These are phyloP conservation scores for Monochamus alternatus DNA, from an alignment of 2,888 invertebrate species.

Conservation along the genomic window DNA sequence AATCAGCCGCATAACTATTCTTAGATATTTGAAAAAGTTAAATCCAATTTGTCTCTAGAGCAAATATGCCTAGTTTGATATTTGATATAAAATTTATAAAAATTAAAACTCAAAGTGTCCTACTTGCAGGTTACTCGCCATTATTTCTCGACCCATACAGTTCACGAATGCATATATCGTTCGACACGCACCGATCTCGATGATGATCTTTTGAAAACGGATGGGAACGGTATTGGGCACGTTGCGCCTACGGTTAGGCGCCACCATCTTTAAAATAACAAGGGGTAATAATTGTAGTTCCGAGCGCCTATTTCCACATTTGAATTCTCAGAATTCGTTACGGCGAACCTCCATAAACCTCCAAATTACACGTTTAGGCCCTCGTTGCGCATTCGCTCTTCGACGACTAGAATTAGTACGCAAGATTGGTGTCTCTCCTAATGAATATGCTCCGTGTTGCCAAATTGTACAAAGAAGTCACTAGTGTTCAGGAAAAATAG, in stretches of 20 bases:
- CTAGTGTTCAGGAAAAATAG: too few relatives aligned
- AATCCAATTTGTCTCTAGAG: too few relatives aligned
- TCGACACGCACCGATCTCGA: not conserved
- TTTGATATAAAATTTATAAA: too few relatives aligned
- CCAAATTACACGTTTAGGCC: constrained; percentile 34
- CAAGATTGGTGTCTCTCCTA: not conserved
- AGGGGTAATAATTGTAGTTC: constrained; percentile 11
- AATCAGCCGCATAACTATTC: too few relatives aligned
- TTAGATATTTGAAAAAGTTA: too few relatives aligned
- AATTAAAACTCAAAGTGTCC: too few relatives aligned
- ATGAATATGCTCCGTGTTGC: too few relatives aligned
- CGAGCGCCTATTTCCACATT: constrained; percentile 24
- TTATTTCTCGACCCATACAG: too few relatives aligned
- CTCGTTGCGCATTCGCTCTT: constrained; percentile 5
- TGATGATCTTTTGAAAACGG: not conserved
- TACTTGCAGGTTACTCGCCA: too few relatives aligned
- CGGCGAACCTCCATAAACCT: constrained; percentile 29
- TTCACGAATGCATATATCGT: too few relatives aligned
- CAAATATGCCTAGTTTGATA: too few relatives aligned
- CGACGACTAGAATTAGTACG: constrained; percentile 13
- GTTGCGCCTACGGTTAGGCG: constrained; percentile 13
- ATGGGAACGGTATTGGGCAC: not conserved
- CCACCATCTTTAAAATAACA: constrained; percentile 20
- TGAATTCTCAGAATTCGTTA: constrained; percentile 31
- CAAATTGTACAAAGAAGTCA: too few relatives aligned